Conservation (phyloP, 1,140 invertebrate genomes). For the Cheumatopsyche charites region DNA sequence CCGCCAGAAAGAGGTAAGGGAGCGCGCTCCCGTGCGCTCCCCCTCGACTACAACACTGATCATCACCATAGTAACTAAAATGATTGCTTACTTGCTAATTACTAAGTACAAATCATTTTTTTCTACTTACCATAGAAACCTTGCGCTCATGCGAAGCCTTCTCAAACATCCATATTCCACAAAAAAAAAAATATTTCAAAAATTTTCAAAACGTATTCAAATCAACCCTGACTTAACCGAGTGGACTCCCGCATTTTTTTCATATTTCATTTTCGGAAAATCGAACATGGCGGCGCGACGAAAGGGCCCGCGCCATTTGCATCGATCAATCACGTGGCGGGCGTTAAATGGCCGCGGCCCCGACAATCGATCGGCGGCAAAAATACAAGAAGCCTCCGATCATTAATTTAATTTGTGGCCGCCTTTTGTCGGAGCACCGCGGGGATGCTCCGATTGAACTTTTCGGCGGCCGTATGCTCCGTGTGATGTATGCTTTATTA, state of each 20-base stretch:
- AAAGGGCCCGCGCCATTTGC: constrained; percentile 22
- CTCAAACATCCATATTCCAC: no score
- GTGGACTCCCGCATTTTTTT: not conserved
- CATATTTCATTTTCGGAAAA: not conserved
- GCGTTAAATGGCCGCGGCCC: constrained; percentile 36
- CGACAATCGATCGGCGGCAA: constrained; percentile 41
- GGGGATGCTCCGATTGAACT: constrained; percentile 15
- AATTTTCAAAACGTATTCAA: no score
- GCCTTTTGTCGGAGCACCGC: constrained; percentile 25
- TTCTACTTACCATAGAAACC: no score
- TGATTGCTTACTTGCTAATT: no score
- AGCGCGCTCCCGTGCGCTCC: no score
- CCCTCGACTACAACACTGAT: no score
- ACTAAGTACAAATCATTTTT: no score
- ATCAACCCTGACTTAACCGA: no score
- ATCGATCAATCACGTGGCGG: constrained; percentile 42
- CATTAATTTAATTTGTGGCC: constrained; percentile 42
- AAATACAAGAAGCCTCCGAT: constrained; percentile 39
- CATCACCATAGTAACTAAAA: no score
- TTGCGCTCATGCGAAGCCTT: no score
- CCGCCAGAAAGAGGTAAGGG: no score
- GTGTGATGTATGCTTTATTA: constrained; percentile 32
- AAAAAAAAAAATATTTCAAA: no score
- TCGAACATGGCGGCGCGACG: constrained; percentile 7
- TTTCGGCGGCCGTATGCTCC: constrained; percentile 8